Percentiles rank a stretch among this genome's conserved stretches.
These are phyloP conservation scores for Aphidius gifuensis DNA, from an alignment of 1,140 invertebrate genomes.

Conservation along the genomic window DNA sequence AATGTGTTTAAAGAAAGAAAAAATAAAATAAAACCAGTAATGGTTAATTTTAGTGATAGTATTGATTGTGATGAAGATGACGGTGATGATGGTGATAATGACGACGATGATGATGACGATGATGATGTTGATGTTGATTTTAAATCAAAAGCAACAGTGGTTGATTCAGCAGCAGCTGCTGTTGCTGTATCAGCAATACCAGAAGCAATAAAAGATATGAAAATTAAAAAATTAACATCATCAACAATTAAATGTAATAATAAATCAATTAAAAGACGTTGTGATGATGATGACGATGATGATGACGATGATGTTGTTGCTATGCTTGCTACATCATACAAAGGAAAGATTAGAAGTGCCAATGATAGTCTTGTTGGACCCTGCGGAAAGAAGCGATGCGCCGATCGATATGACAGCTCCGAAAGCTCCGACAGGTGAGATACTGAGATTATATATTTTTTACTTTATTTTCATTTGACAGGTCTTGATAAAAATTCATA, in stretches of 20 bases:
- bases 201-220: constrained; percentile 17
- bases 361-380: constrained; percentile 43
- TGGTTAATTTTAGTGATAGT: constrained; percentile 1
- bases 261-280: no score
- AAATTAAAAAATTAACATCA: constrained; percentile 21
- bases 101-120: constrained; percentile 16
- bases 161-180: constrained; percentile 20
- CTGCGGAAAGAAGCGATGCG: constrained; percentile 77
- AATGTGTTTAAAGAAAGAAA: neutral
- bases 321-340: constrained; percentile 37
- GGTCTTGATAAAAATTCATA: neutral
- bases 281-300: constrained; percentile 6
- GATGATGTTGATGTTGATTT: constrained; percentile 7
- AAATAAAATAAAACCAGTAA: neutral
- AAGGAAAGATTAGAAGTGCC: constrained; percentile 43
- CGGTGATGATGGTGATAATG: constrained; percentile 20
- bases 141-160: constrained; percentile 9
- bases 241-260: neutral
- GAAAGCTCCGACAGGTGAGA: constrained; percentile 85
- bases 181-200: constrained; percentile 22
- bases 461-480: neutral
- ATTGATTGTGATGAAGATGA: constrained; percentile 20
- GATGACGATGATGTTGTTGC: constrained; percentile 24
- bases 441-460: constrained; percentile 21
- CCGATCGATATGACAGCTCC: constrained; percentile 84